Evolutionary conservation across 1,140 invertebrate genomes (phyloP).

Genomic region (Ips typographus): DNA sequence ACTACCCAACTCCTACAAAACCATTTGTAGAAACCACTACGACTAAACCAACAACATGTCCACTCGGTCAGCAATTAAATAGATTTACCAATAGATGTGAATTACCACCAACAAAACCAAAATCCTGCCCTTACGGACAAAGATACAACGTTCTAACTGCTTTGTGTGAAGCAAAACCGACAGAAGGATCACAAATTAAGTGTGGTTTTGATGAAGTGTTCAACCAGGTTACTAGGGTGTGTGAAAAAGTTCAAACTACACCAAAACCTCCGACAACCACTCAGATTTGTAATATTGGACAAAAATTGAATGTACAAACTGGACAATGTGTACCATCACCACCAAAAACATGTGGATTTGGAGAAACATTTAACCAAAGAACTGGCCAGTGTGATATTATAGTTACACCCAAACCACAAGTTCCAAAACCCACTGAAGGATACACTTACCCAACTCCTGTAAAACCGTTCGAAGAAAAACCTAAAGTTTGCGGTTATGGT

Average conservation of each 20-base stretch:
- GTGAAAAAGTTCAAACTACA: constrained; percentile 9
- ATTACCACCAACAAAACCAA: not conserved
- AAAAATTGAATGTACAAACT: constrained; percentile 14
- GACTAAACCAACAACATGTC: not conserved
- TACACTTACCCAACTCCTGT: too few relatives aligned
- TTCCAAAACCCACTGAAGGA: not conserved
- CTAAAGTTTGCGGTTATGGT: too few relatives aligned
- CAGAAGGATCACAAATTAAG: constrained; percentile 7
- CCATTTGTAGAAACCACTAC: not conserved
- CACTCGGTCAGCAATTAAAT: not conserved
- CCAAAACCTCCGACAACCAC: not conserved
- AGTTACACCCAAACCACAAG: constrained; percentile 3
- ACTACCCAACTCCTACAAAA: not conserved
- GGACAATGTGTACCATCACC: constrained; percentile 16
- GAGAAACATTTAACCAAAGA: constrained; percentile 13
- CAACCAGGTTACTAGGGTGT: constrained; percentile 4
- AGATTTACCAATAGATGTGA: constrained; percentile 13
- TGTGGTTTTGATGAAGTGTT: constrained; percentile 8
- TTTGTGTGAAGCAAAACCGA: not conserved
- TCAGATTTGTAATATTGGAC: constrained; percentile 19
- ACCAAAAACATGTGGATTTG: not conserved
- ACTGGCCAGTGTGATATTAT: constrained; percentile 15
- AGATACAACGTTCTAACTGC: not conserved
- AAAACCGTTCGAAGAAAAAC: too few relatives aligned
- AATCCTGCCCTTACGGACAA: constrained; percentile 2